phyloP scores from a whole-genome alignment of 2,888 invertebrate species.

The Escarpia spicata region DNA sequence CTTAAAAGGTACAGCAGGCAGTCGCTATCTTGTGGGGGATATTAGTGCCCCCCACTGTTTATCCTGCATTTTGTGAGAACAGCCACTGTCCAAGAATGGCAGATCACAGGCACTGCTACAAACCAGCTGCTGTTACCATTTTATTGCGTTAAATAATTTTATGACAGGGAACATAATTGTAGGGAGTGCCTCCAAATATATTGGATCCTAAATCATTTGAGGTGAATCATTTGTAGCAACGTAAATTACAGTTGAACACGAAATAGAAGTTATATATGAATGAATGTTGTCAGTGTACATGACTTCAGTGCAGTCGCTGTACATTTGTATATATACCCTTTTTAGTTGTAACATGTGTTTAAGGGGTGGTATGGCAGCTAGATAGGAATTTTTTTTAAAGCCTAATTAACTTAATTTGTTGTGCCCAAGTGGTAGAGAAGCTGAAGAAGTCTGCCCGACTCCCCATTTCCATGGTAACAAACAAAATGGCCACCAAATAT shows the following conservation, averaged over 20 bases:
- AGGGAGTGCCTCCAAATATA: background rate
- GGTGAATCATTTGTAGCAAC: background rate
- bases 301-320: background rate
- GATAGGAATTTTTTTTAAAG: too few relatives aligned
- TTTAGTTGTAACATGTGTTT: background rate
- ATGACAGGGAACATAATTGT: background rate
- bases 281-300: too few relatives aligned
- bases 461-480: too few relatives aligned
- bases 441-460: too few relatives aligned
- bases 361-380: too few relatives aligned
- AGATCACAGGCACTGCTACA: background rate
- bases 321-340: background rate
- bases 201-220: background rate
- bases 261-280: background rate
- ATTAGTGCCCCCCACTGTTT: background rate
- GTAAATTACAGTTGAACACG: background rate
- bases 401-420: too few relatives aligned
- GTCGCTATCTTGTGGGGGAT: too few relatives aligned
- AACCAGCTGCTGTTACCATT: background rate
- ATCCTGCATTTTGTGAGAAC: background rate
- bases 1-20: too few relatives aligned
- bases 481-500: too few relatives aligned
- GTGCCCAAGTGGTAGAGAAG: too few relatives aligned
- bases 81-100: background rate
- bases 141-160: background rate